Evolutionary conservation across 2,888 invertebrate genomes (phyloP).

Genomic region (Mythimna loreyi): DNA sequence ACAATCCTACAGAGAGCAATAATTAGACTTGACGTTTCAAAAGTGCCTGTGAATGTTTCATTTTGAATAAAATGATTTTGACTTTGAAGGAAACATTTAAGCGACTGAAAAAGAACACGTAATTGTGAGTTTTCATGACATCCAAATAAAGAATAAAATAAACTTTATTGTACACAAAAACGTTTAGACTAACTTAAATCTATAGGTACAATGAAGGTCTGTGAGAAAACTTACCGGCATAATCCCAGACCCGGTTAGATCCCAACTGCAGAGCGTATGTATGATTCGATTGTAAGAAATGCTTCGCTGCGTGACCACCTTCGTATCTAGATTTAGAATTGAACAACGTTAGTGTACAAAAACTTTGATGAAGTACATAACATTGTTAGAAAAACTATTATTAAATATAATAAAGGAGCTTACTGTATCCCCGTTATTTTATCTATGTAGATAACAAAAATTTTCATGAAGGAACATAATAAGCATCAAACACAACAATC

Average conservation of each 20-base stretch:
- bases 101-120: background rate
- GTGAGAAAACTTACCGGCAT: constrained; percentile 93
- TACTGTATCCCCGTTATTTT: background rate
- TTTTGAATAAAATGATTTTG: too few relatives aligned
- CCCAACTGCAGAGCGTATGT: constrained; percentile 99
- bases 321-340: constrained; percentile 83
- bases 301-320: constrained; percentile 98
- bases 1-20: background rate
- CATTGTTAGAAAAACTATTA: background rate
- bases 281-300: constrained; percentile 98
- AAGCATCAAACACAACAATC: background rate
- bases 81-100: background rate
- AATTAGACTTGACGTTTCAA: too few relatives aligned
- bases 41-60: too few relatives aligned
- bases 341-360: background rate
- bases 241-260: constrained; percentile 99
- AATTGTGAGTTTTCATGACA: background rate
- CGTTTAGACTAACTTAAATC: too few relatives aligned
- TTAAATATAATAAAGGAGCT: background rate
- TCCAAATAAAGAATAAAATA: too few relatives aligned
- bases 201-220: too few relatives aligned
- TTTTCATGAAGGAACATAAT: too few relatives aligned
- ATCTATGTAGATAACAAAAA: background rate
- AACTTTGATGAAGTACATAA: background rate
- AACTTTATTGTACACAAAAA: too few relatives aligned